phyloP scores from a whole-genome alignment of 2,888 invertebrate species.

The Tipula confusa region DNA sequence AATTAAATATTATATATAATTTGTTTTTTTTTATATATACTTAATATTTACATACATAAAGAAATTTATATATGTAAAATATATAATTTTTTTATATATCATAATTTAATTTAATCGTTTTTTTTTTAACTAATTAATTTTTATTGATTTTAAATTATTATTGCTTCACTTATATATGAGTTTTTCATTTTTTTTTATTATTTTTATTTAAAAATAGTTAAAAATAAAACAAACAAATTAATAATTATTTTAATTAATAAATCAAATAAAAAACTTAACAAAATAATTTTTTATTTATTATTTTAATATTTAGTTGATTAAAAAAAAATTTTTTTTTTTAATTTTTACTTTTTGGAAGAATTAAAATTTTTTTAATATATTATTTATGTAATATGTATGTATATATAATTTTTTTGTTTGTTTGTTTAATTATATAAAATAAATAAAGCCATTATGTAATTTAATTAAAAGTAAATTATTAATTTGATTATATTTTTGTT shows the following conservation, averaged over 20 bases:
- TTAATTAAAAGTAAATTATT: constrained; percentile 3
- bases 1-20: not conserved
- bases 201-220: constrained; percentile 25
- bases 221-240: not conserved
- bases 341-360: not conserved
- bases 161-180: not conserved
- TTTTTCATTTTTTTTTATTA: too few species aligned
- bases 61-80: not conserved
- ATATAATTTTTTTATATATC: not conserved
- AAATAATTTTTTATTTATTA: not conserved
- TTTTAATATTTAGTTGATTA: not conserved
- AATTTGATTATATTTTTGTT: constrained; percentile 3
- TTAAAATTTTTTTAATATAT: not conserved
- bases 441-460: not conserved
- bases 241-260: not conserved
- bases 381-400: not conserved
- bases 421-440: not conserved
- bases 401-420: not conserved
- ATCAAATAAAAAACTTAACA: not conserved
- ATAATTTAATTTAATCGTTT: not conserved
- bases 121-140: not conserved
- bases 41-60: not conserved
- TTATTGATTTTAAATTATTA: constrained; percentile 9
- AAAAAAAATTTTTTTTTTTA: not conserved
- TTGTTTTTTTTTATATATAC: not conserved